A percentile compares a stretch with the other conserved stretches of the same genome.
These are phyloP conservation scores for Neotragus pygmaeus DNA, from an alignment of 2,113 vertebrate genomes.

Conservation along the genomic window DNA sequence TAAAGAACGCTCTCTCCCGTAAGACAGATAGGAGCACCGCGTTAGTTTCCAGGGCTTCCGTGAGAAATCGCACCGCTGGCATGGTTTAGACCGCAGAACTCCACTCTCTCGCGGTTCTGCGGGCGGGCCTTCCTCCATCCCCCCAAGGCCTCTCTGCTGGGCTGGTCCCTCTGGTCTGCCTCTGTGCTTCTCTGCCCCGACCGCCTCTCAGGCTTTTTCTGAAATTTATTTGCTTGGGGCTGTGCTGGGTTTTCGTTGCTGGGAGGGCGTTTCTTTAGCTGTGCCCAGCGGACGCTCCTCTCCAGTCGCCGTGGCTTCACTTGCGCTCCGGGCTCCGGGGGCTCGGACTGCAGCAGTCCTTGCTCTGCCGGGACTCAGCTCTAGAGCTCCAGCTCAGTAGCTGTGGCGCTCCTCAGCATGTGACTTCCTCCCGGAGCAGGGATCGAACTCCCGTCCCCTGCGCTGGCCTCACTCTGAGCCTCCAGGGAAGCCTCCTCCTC, in stretches of 20 bases:
- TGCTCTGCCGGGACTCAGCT: too few species aligned
- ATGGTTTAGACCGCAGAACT: too few species aligned
- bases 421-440: neutral
- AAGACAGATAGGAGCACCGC: too few species aligned
- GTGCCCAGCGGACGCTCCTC: fast-evolving
- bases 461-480: neutral
- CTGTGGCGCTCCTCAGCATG: neutral
- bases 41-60: neutral
- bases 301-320: fast-evolving
- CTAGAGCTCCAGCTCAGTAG: neutral
- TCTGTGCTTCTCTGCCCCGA: neutral
- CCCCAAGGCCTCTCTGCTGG: neutral
- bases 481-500: neutral
- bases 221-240: too few species aligned
- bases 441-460: neutral
- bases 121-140: fast-evolving
- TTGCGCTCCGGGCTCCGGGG: neutral
- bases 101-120: fast-evolving
- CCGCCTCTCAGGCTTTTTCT: neutral
- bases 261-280: neutral
- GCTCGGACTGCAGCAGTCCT: neutral
- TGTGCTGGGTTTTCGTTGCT: too few species aligned
- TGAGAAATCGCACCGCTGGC: too few species aligned
- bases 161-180: fast-evolving
- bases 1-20: neutral